Conservation (phyloP, 2,888 invertebrate genomes). For the Drymonia ruficornis region DNA sequence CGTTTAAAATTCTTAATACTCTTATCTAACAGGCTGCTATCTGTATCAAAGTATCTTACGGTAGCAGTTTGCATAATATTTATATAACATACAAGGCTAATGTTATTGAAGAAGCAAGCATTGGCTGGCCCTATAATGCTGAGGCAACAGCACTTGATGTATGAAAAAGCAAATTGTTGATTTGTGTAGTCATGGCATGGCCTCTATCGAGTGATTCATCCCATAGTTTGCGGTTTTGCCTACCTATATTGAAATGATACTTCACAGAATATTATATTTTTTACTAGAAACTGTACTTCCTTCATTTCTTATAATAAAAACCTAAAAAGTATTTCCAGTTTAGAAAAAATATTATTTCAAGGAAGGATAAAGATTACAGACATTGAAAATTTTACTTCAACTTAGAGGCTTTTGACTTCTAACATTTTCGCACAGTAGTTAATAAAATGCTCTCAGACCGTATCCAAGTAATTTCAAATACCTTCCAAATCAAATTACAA, state of each 20-base stretch:
- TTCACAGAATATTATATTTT: conserved; percentile 7
- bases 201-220: conserved; percentile 20
- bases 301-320: not conserved
- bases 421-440: not conserved
- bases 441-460: not conserved
- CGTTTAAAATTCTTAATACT: conserved; percentile 9
- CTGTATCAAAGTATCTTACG: conserved; percentile 43
- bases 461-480: not conserved
- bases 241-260: conserved; percentile 14
- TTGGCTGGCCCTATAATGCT: conserved; percentile 3
- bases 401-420: not conserved
- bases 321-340: not conserved
- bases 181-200: conserved; percentile 12
- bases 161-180: conserved; percentile 6
- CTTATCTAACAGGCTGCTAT: conserved; percentile 37
- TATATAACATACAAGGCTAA: conserved; percentile 50
- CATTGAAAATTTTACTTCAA: no score
- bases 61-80: conserved; percentile 60
- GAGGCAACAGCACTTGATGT: not conserved
- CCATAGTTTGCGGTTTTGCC: conserved; percentile 25
- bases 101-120: conserved; percentile 37
- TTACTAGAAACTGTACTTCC: conserved; percentile 4
- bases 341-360: not conserved
- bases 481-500: not conserved
- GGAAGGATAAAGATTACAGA: no score